These are phyloP conservation scores for Proteles cristata DNA, from an alignment of 2,113 vertebrate species.

Conservation along the genomic window DNA sequence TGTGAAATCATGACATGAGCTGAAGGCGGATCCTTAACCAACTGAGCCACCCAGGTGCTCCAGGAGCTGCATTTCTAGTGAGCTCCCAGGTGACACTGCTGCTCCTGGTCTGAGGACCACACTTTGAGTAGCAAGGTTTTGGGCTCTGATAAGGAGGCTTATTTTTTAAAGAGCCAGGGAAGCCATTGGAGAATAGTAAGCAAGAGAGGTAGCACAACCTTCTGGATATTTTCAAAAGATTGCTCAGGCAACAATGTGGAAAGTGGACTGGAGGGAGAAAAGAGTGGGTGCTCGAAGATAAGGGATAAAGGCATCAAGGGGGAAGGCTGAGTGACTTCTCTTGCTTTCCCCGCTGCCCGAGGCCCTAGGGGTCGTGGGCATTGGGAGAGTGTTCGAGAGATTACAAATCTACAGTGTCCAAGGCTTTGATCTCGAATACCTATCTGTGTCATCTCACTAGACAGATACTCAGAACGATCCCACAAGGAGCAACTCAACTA, in stretches of 20 bases:
- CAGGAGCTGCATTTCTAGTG: not conserved
- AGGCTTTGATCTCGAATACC: not conserved
- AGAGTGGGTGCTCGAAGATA: not conserved
- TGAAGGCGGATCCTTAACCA: no score
- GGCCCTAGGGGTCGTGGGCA: not conserved
- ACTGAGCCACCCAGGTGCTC: no score
- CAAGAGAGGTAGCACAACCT: not conserved
- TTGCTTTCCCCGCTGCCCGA: not conserved
- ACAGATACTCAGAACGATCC: not conserved
- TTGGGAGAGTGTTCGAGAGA: not conserved
- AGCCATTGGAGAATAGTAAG: constrained; percentile 20
- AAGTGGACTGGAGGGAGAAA: not conserved
- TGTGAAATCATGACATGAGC: no score
- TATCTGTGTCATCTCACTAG: not conserved
- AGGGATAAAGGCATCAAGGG: not conserved
- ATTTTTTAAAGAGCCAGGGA: not conserved
- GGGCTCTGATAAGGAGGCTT: constrained; percentile 31
- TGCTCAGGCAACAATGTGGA: not conserved
- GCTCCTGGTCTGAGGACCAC: not conserved
- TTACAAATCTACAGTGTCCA: not conserved
- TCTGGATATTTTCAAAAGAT: constrained; percentile 20
- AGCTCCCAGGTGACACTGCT: not conserved
- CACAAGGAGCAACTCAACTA: not conserved
- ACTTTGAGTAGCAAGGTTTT: constrained; percentile 36
- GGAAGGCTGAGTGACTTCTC: not conserved